Percentiles rank a stretch among this genome's conserved stretches.
Evolutionary conservation across 2,888 invertebrate genomes (phyloP).

Genomic region (Antitype chi): DNA sequence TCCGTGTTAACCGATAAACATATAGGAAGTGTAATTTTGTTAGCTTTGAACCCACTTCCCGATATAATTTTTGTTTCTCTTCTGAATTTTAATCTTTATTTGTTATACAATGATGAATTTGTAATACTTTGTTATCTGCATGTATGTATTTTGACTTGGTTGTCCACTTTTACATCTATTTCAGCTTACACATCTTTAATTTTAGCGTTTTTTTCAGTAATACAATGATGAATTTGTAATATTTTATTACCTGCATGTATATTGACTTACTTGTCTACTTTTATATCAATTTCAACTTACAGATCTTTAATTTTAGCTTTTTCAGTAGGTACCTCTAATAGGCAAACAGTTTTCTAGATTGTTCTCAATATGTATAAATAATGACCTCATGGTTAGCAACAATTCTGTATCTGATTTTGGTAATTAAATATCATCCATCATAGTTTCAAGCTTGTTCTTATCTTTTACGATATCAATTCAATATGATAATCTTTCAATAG

Average conservation of each 20-base stretch:
- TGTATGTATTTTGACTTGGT: neutral
- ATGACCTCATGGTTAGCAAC: constrained; percentile 5
- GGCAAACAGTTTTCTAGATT: neutral
- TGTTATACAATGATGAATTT: neutral
- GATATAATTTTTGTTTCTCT: neutral
- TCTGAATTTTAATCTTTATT: neutral
- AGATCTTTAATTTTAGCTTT: neutral
- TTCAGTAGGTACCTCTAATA: neutral
- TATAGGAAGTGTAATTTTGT: constrained; percentile 5
- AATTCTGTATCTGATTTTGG: constrained; percentile 16
- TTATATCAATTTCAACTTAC: neutral
- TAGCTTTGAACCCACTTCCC: neutral
- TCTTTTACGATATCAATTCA: constrained; percentile 36
- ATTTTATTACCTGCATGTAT: neutral
- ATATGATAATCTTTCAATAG: constrained; percentile 42
- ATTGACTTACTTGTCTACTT: neutral
- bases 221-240: neutral
- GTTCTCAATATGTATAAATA: neutral
- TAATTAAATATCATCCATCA: constrained; percentile 46
- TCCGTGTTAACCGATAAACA: constrained; percentile 34
- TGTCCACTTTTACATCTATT: neutral
- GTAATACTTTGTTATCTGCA: neutral
- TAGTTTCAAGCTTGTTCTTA: constrained; percentile 36
- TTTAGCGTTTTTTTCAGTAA: neutral
- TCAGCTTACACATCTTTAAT: neutral